These are phyloP conservation scores for Sminthurinus aureus DNA, from an alignment of 2,888 invertebrate genomes.

Conservation along the genomic window DNA sequence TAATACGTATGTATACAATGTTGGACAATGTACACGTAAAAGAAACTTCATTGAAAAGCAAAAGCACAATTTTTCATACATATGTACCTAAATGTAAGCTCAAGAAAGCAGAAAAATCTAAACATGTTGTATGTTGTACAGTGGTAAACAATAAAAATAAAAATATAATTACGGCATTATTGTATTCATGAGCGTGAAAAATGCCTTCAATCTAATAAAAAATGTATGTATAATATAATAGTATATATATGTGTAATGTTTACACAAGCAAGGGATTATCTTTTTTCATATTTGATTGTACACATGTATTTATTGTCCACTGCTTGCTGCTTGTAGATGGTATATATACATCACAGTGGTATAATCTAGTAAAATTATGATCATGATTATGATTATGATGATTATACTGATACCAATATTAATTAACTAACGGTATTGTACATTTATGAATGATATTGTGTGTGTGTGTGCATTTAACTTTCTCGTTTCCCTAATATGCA, in stretches of 20 bases:
- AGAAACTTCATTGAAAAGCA: background rate
- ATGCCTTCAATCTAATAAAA: background rate
- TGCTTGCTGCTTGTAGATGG: background rate
- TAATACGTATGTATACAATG: too few relatives aligned
- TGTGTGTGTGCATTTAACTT: background rate
- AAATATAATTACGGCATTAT: constrained; percentile 8
- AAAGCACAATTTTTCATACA: too few relatives aligned
- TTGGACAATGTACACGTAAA: background rate
- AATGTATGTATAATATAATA: too few relatives aligned
- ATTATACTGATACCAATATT: too few relatives aligned
- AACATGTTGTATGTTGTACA: background rate
- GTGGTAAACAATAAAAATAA: background rate
- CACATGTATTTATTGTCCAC: background rate
- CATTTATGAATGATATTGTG: background rate
- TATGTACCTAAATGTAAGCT: background rate
- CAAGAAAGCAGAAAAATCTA: constrained; percentile 11
- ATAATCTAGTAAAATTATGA: background rate
- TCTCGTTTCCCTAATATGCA: background rate
- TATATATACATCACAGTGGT: background rate
- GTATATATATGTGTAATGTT: too few relatives aligned
- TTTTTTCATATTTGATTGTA: background rate
- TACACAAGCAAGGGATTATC: too few relatives aligned
- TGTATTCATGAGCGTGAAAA: constrained; percentile 16
- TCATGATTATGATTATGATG: too few relatives aligned
- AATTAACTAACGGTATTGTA: too few relatives aligned